These are phyloP conservation scores for Trialeurodes vaporariorum DNA, from an alignment of 1,140 invertebrate genomes.

Conservation along the genomic window DNA sequence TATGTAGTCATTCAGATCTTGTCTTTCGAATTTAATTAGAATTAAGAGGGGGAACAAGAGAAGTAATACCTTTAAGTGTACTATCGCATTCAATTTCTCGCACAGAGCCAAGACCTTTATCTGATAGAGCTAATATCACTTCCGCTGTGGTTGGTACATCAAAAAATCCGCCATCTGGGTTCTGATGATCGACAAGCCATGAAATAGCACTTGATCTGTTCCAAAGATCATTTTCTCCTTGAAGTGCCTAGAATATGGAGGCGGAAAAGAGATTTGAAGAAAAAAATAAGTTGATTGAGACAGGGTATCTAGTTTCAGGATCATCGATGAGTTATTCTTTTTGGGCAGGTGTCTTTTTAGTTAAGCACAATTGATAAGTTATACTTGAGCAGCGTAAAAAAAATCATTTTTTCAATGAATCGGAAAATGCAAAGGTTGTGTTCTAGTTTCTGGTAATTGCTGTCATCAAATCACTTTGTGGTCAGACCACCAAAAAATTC, in stretches of 20 bases:
- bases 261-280: neutral
- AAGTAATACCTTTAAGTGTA: neutral
- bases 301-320: neutral
- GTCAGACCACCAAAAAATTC: too few species aligned
- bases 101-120: slow-evolving; percentile 51
- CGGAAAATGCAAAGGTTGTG: too few species aligned
- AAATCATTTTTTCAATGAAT: too few species aligned
- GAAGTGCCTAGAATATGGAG: slow-evolving; percentile 44
- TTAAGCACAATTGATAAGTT: neutral
- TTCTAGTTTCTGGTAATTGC: too few species aligned
- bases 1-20: too few species aligned
- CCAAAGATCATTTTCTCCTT: slow-evolving; percentile 58
- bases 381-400: too few species aligned
- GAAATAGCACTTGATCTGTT: slow-evolving; percentile 58
- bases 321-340: neutral
- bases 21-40: too few species aligned
- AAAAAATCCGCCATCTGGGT: slow-evolving; percentile 57
- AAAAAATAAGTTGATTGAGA: neutral
- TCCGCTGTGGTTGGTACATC: slow-evolving; percentile 56
- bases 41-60: too few species aligned
- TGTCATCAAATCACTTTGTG: too few species aligned
- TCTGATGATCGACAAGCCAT: slow-evolving; percentile 59
- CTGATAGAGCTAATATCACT: slow-evolving; percentile 56
- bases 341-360: neutral
- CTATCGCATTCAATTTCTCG: slow-evolving; percentile 49